Evolutionary conservation across 2,888 invertebrate species (phyloP), one percentile per base, ranked within the genome.

Genomic region (Clunio marinus): DNA sequence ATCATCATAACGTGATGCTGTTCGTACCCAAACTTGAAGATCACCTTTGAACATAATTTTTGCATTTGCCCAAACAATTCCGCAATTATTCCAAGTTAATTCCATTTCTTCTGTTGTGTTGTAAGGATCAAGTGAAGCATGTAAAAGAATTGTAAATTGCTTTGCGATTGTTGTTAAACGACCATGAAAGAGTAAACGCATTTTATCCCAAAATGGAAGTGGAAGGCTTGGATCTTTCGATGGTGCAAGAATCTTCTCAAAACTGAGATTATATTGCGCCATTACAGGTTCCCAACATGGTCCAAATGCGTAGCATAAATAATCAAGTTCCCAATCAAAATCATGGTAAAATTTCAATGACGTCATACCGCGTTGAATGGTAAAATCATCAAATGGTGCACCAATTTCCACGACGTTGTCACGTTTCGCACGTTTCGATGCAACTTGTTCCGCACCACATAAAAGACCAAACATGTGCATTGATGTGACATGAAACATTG

Each of bases 61-160:
- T 0, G 88, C 94, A 77, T 95, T 93, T 0, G 94, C 95, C 97
- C 98, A 98, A 74, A 98, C 96, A 75, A 99, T 86, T 32, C 91
- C 89, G 2, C 96, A 86, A 73, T 93, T 88, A 41, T 87, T 89
- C 97, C 98, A 99, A 0, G 93, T 92, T 71, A 97, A 83, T 78
- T 99, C 98, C 93, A 99, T 96, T 80, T 98, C 93, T 78, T 99
- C 99, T 0, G 98, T 98, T 2, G 95, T 95, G 77, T 99, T 99
- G 79, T 98, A 99, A 0, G 99, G 99, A 81, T 99, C 96, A 10
- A 96, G 82, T 0, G 97, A 97, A 2, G 96, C 97, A 77, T 97
- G 97, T 70, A 99, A 81, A 37, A 97, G 81, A 37, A 96, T 91
- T 0, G 95, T 94, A 77, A 96, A 84, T 75, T 91, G 91, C 73